A percentile compares a stretch with the other conserved stretches of the same genome.
Evolutionary conservation across 1,140 invertebrate species (phyloP).

Genomic region (Hylaeus volcanicus): DNA sequence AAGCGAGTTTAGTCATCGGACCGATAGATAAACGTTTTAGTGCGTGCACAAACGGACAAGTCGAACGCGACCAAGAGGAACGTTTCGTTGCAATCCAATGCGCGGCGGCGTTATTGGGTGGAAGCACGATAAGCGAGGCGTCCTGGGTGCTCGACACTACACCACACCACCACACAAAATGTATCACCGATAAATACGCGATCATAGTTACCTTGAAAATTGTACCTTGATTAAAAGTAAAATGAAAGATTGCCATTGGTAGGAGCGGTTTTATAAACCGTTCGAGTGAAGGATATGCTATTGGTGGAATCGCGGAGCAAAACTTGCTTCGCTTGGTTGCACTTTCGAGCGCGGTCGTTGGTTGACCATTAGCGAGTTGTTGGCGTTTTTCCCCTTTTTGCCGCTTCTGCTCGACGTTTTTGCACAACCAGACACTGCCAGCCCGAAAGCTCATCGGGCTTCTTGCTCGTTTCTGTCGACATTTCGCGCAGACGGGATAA

Average conservation of each 20-base stretch:
- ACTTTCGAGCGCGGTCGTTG: constrained; percentile 45
- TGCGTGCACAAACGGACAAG: background rate
- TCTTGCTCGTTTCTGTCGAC: constrained; percentile 36
- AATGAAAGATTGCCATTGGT: too few relatives aligned
- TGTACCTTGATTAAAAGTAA: background rate
- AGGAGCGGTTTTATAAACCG: too few relatives aligned
- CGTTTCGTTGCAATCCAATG: constrained; percentile 7
- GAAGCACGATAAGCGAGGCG: constrained; percentile 64
- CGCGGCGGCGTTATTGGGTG: constrained; percentile 62
- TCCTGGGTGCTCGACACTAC: constrained; percentile 21
- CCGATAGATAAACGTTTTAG: constrained; percentile 31
- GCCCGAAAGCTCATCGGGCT: constrained; percentile 29
- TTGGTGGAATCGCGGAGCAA: background rate
- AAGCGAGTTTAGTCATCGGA: constrained; percentile 28
- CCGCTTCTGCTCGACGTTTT: constrained; percentile 34
- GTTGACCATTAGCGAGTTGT: constrained; percentile 60
- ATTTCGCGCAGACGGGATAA: constrained; percentile 17
- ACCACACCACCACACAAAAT: constrained; percentile 13
- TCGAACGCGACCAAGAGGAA: background rate
- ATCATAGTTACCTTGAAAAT: constrained; percentile 32
- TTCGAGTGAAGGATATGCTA: too few relatives aligned
- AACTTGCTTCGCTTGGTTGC: constrained; percentile 13
- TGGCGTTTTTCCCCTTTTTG: constrained; percentile 31
- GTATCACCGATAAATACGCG: constrained; percentile 50
- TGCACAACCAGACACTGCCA: background rate